phyloP scores from a whole-genome alignment of 2,888 invertebrate genomes.

The Caenorhabditis imperialis region DNA sequence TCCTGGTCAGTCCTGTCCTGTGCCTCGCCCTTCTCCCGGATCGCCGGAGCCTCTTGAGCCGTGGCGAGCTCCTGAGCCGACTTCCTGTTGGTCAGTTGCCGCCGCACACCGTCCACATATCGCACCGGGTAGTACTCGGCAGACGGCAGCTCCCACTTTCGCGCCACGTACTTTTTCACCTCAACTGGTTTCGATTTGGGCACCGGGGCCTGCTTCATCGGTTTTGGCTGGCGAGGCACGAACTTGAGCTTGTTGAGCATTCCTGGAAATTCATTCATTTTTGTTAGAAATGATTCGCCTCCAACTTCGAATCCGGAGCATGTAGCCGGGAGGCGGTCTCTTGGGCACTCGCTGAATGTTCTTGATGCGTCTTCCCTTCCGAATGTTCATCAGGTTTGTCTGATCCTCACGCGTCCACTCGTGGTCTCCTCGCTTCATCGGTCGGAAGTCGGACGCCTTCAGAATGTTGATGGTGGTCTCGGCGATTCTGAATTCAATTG shows the following conservation, averaged over 20 bases:
- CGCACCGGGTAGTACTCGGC: conserved; percentile 39
- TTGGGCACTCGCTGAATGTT: no score
- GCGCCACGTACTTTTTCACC: conserved; percentile 12
- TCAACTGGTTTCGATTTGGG: background rate
- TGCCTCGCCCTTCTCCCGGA: conserved; percentile 39
- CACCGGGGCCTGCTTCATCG: background rate
- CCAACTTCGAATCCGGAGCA: no score
- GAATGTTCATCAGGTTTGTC: conserved; percentile 17
- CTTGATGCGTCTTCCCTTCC: background rate
- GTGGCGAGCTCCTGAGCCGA: conserved; percentile 25
- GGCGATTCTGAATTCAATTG: conserved; percentile 13
- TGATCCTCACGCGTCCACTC: conserved; percentile 32
- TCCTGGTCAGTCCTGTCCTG: conserved; percentile 47
- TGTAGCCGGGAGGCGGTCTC: no score
- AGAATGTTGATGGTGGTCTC: conserved; percentile 25
- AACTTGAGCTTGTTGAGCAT: background rate
- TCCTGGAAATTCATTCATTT: background rate
- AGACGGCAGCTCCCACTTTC: conserved; percentile 36
- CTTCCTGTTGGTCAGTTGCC: conserved; percentile 12
- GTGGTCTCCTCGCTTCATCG: conserved; percentile 9
- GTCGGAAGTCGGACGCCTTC: conserved; percentile 33
- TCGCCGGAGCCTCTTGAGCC: conserved; percentile 43
- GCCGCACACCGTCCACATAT: conserved; percentile 8
- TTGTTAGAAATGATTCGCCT: no score
- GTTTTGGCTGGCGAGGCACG: no score